Conservation (phyloP, 2,888 invertebrate species). For the Saturnia japonica region DNA sequence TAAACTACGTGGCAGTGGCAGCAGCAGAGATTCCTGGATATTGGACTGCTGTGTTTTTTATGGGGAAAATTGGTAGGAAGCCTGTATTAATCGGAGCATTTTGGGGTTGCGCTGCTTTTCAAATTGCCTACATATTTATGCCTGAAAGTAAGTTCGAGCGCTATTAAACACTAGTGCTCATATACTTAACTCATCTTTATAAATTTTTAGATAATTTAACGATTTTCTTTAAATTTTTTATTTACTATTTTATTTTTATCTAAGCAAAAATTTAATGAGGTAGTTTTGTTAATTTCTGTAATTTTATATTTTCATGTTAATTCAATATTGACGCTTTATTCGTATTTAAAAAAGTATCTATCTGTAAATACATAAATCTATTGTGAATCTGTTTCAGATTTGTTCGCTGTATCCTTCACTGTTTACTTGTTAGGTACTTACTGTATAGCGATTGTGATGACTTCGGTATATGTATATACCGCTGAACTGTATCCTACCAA, state of each 20-base stretch:
- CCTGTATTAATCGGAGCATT: constrained; percentile 83
- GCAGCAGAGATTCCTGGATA: constrained; percentile 88
- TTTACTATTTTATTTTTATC: too few species aligned
- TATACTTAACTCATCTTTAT: too few species aligned
- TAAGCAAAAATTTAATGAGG: too few species aligned
- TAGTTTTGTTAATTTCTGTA: too few species aligned
- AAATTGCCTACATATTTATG: constrained; percentile 82
- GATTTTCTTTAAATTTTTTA: too few species aligned
- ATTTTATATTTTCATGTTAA: too few species aligned
- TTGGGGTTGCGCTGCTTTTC: constrained; percentile 83
- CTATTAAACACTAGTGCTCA: too few species aligned
- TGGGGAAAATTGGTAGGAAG: constrained; percentile 84
- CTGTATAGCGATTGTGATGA: neutral
- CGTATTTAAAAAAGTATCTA: neutral
- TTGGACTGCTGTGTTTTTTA: constrained; percentile 82
- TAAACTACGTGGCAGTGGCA: constrained; percentile 85
- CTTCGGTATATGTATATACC: constrained; percentile 79
- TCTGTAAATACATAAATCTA: neutral
- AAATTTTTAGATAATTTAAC: too few species aligned
- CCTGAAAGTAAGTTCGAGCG: constrained; percentile 67
- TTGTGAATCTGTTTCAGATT: neutral
- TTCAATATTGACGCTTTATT: neutral
- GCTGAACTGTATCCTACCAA: constrained; percentile 86
- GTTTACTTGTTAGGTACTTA: neutral
- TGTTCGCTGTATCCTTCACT: neutral